Base-by-base conservation (phyloP, 2,888 invertebrate genomes). In the Nysson spinosus region DNA sequence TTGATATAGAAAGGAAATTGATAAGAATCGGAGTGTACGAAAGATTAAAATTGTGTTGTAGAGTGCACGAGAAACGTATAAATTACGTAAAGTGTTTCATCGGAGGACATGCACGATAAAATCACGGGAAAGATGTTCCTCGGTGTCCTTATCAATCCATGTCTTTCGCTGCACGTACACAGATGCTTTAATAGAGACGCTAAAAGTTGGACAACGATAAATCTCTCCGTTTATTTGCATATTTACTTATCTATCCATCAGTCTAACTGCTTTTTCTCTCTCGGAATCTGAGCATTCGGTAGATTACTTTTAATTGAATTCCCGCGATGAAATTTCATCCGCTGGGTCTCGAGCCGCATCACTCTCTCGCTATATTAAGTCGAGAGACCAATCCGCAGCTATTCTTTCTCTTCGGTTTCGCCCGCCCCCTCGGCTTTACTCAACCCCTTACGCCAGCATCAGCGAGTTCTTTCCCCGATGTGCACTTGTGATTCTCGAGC, bases 261-360 rank as follows among this genome's bases (percentile, higher is more conserved):
- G 32, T 52, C 57, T 44, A 49, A 58, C 60, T 51, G 68, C 51
- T 50, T 62, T 78, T 70, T 74, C 63, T 69, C 42, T 42, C 17
- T 19, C 43, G 61, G 26, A 49, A 57, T 50, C 40, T 66, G 69
- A 71, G 60, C 69, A 73, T 67, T 77, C 73, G 69, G 72, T 73
- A 80, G 83, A 83, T 83, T 82, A 85, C 77, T 83, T 85, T 85
- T 85, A 86, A 86, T 85, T 85, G 85, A 85, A 85, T 85, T 81
- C 76, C 72, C 72, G 72, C 75, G 80, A 83, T 83, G 81, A 84
- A 85, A 85, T 85, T 83, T 83, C 83, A 82, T 81, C 79, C 75
- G 54, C 19, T 55, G 58, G 46, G 49, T 54, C 60, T 46, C 22
- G 7, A 57, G 40, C 34, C 61, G 61, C 63, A 56, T 68, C 69